Base-by-base conservation (phyloP, 1,140 invertebrate genomes). In the Calliphora vicina region DNA sequence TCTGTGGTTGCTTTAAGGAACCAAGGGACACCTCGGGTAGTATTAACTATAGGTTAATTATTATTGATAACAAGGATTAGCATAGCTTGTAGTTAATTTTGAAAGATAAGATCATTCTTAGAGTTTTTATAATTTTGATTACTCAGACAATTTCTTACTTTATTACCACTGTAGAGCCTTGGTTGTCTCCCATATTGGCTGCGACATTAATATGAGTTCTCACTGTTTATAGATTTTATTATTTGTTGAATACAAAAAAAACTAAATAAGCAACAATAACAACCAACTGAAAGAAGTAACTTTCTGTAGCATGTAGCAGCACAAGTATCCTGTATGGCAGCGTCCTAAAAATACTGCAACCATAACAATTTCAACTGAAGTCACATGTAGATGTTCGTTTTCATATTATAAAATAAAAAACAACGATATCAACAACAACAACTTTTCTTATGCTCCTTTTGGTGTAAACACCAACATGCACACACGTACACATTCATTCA, bases 101-200 rank as follows among this genome's bases (percentile, higher is more conserved):
- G n/a, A n/a, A n/a, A n/a, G n/a, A n/a, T n/a, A n/a, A n/a, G n/a
- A n/a, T n/a, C n/a, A n/a, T n/a, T n/a, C n/a, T n/a, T n/a, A n/a
- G n/a, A n/a, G n/a, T n/a, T n/a, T n/a, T n/a, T n/a, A n/a, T n/a
- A n/a, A n/a, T n/a, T n/a, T n/a, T n/a, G n/a, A n/a, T 29, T 29
- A 29, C 29, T 3, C 8, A 29, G 29, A 29, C 29, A 15, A 57
- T 1, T 13, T 57, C 50, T 57, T 57, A 57, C 6, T n/a, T n/a
- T 57, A 67, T 25, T 50, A 67, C 57, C 50, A 81, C 29, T 76
- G 80, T 85, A 83, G 85, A 82, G 84, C 85, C 83, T 85, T 87
- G 86, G 87, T 17, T 17, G n/a, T 29, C 27, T 29, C 35, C 35
- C 73, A 35, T 43, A 76, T 43, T 76, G n/a, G 73, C 27, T 76